These are phyloP conservation scores for Oenanthe oenanthe DNA, from an alignment of 2,113 vertebrate genomes.

Conservation along the genomic window DNA sequence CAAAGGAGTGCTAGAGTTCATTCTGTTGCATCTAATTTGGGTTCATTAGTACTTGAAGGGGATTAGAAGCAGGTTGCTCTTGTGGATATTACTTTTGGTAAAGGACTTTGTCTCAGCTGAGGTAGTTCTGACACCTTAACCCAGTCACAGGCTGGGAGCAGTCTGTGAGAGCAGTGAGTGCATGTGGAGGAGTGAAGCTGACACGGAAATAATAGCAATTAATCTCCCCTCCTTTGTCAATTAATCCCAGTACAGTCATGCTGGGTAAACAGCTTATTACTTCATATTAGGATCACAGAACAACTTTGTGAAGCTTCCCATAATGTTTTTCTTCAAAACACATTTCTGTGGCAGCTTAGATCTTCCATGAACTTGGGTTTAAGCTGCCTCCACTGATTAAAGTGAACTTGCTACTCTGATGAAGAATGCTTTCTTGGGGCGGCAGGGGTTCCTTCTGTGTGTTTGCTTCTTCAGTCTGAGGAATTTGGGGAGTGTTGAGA, in stretches of 20 bases:
- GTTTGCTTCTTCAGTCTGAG: neutral
- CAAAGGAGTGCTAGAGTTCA: slow-evolving; percentile 28
- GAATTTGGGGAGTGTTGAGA: slow-evolving; percentile 60
- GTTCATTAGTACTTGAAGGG: slow-evolving; percentile 46
- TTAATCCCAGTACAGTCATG: slow-evolving; percentile 70
- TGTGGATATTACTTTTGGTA: slow-evolving; percentile 40
- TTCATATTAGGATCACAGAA: slow-evolving; percentile 75
- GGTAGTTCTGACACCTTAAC: slow-evolving; percentile 4
- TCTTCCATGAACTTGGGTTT: slow-evolving; percentile 45
- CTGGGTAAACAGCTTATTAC: slow-evolving; percentile 77
- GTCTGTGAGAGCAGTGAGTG: slow-evolving; percentile 48
- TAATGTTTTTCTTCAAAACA: slow-evolving; percentile 61
- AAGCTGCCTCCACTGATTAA: slow-evolving; percentile 53
- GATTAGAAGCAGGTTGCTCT: slow-evolving; percentile 53
- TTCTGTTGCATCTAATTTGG: slow-evolving; percentile 41
- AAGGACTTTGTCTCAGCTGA: slow-evolving; percentile 40
- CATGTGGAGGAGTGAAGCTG: slow-evolving; percentile 63
- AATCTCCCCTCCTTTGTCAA: slow-evolving; percentile 73
- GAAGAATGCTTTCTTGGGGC: slow-evolving; percentile 30
- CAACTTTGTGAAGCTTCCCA: slow-evolving; percentile 70
- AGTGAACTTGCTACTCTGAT: slow-evolving; percentile 63
- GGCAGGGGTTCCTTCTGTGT: neutral
- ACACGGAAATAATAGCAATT: slow-evolving; percentile 72
- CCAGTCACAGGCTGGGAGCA: slow-evolving; percentile 19
- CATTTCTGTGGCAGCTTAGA: slow-evolving; percentile 57